A percentile compares a stretch with the other conserved stretches of the same genome.
These are phyloP conservation scores for Gouania willdenowi DNA, from an alignment of 2,797 vertebrate species.

Conservation along the genomic window DNA sequence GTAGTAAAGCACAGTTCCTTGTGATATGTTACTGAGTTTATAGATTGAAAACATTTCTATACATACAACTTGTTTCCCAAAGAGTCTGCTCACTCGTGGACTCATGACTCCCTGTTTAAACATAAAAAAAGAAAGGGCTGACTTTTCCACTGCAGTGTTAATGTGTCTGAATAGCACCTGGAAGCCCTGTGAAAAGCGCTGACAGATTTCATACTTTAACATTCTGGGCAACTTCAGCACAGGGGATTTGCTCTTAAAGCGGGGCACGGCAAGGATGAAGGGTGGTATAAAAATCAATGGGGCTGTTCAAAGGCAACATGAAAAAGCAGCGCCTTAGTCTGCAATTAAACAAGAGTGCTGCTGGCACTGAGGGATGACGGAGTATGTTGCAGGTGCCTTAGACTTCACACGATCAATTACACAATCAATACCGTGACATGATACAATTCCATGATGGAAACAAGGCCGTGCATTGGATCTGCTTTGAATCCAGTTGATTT, in stretches of 20 bases:
- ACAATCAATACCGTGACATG: constrained; percentile 65
- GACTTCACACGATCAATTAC: constrained; percentile 66
- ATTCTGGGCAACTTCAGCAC: constrained; percentile 55
- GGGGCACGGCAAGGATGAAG: constrained; percentile 59
- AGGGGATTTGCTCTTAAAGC: constrained; percentile 64
- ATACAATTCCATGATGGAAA: constrained; percentile 65
- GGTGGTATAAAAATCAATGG: constrained; percentile 73
- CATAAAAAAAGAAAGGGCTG: constrained; percentile 1
- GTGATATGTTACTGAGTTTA: too few species aligned
- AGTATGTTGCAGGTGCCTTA: constrained; percentile 58
- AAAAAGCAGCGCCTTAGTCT: constrained; percentile 63
- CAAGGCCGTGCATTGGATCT: constrained; percentile 26
- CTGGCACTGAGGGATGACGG: constrained; percentile 57
- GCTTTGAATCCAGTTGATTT: constrained; percentile 32
- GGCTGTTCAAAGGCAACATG: constrained; percentile 73
- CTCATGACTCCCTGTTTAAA: constrained; percentile 31
- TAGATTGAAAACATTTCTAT: constrained; percentile 13
- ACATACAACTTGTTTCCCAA: constrained; percentile 5
- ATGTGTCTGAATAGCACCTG: constrained; percentile 53
- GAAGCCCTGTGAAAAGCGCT: constrained; percentile 47
- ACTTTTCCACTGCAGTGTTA: constrained; percentile 36
- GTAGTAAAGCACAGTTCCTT: too few species aligned
- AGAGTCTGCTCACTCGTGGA: too few species aligned
- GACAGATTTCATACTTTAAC: constrained; percentile 64
- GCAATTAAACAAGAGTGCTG: constrained; percentile 70